phyloP scores from a whole-genome alignment of 2,888 invertebrate species.

The Capitulum mitella region DNA sequence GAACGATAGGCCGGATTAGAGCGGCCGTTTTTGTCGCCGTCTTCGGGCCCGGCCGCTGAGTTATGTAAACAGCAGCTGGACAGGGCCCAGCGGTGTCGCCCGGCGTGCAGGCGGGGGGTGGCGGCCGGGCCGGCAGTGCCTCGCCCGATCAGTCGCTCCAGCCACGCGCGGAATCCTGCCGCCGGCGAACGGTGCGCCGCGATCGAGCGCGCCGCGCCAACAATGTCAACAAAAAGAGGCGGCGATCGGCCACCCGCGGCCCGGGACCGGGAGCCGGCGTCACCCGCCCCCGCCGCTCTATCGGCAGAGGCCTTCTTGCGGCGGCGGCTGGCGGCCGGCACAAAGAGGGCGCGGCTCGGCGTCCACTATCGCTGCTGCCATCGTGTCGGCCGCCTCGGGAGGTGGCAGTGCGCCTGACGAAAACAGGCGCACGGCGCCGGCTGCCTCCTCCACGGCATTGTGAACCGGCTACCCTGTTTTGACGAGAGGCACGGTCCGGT shows the following conservation, averaged over 20 bases:
- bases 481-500: too few species aligned
- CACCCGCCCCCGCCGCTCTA: background rate
- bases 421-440: too few species aligned
- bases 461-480: too few species aligned
- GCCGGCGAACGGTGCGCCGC: background rate
- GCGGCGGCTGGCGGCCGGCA: background rate
- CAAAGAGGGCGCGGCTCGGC: background rate
- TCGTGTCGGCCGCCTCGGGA: background rate
- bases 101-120: background rate
- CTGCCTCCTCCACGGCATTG: too few species aligned
- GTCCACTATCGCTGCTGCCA: background rate
- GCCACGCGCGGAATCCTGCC: background rate
- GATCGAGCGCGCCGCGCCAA: background rate
- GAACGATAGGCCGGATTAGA: background rate
- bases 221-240: constrained; percentile 8
- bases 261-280: background rate
- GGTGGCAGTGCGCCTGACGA: background rate
- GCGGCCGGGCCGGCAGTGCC: background rate
- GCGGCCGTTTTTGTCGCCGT: background rate
- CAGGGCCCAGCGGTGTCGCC: background rate
- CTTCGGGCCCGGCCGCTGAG: background rate
- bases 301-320: background rate
- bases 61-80: constrained; percentile 18
- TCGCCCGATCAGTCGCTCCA: background rate
- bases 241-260: background rate